Conservation (phyloP, 2,113 vertebrate species). For the Aegotheles bennettii region DNA sequence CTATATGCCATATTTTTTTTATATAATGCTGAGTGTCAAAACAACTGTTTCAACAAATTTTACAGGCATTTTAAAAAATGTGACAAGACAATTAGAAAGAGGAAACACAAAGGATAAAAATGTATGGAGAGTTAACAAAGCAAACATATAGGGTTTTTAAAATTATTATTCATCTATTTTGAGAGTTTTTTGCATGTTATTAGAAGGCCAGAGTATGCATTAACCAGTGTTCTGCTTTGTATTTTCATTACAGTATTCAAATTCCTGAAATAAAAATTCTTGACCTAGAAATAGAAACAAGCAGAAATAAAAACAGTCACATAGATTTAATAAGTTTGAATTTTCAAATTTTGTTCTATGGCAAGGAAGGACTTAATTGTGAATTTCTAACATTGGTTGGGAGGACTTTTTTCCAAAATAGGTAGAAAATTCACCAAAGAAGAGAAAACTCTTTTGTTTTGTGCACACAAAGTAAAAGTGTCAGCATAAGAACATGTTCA, state of each 20-base stretch:
- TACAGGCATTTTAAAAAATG: background rate
- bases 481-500: fast-evolving
- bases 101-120: background rate
- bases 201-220: background rate
- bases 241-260: background rate
- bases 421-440: background rate
- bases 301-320: background rate
- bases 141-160: background rate
- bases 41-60: background rate
- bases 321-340: background rate
- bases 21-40: background rate
- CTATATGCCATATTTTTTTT: background rate
- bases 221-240: background rate
- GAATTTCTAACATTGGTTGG: background rate
- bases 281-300: background rate
- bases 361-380: background rate
- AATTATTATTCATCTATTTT: background rate
- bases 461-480: background rate
- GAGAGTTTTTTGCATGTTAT: background rate
- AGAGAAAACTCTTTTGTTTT: background rate
- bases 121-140: background rate
- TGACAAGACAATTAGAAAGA: background rate
- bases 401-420: background rate
- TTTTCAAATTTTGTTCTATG: background rate
- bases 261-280: background rate